Base-by-base conservation (phyloP, 2,888 invertebrate species). In the Eupithecia inturbata region DNA sequence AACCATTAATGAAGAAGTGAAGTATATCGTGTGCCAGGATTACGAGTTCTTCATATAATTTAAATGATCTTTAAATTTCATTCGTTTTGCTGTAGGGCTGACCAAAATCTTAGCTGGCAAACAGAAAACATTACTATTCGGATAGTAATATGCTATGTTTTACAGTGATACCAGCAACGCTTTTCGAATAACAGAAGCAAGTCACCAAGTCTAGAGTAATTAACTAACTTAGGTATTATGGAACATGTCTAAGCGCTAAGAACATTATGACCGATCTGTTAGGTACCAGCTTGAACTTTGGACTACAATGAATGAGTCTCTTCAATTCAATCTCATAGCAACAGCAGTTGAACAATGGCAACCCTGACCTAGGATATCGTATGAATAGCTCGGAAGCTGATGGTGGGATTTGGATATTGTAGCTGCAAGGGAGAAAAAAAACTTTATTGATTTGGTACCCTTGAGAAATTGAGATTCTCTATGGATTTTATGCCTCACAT, bases 331-430 rank as follows among this genome's bases (percentile, higher is more conserved):
- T 71, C 68, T 67, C 70, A 57, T 72, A 66, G 74, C 72, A 70
- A 68, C 72, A 70, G 69, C 64, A 73, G 66, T 66, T 22, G 22
- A 70, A 71, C 67, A 57, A 69, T 73, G 74, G 63, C 77, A 77
- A 66, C 77, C 77, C 77, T 77, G 77, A 77, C 74, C 73, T 77
- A 77, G 77, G 77, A 67, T 75, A 77, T 77, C 83, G 81, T 81
- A 81, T 77, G 79, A 77, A 77, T 73, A 78, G 79, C 70, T 22
- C 62, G 60, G 62, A 49, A 73, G 71, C 73, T 41, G n/a, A 26
- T 60, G 14, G 66, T 7, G 49, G 2, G 12, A 45, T 31, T 70
- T 36, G 26, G 26, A 26, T 57, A 57, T 22, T 14, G 57, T 22
- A 57, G 12, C 26, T 57, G 22, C 10, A 12, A 22, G 53, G 53